phyloP scores from a whole-genome alignment of 2,113 vertebrate genomes.

The Periophthalmus modestus region DNA sequence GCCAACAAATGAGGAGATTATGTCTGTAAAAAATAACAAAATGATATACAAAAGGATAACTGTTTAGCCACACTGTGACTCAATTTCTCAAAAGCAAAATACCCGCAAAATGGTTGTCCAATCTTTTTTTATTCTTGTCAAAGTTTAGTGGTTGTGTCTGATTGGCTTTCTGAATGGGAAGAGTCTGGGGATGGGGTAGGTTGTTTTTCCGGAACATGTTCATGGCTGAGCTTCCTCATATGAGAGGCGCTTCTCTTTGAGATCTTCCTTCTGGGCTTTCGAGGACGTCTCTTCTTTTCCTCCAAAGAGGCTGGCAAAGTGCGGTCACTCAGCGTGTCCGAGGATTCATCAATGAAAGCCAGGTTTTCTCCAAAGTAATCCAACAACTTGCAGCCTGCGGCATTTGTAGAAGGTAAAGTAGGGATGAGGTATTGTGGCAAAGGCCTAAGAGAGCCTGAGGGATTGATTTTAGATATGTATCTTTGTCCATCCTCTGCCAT shows the following conservation, averaged over 20 bases:
- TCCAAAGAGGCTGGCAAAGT: conserved; percentile 29
- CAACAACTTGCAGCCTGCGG: conserved; percentile 71
- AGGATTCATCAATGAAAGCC: conserved; percentile 90
- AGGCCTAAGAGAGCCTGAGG: not conserved
- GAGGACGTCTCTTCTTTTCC: conserved; percentile 45
- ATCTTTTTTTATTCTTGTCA: conserved; percentile 21
- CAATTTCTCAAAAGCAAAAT: not conserved
- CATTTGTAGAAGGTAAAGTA: conserved; percentile 29
- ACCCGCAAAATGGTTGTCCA: not conserved
- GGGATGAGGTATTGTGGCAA: conserved; percentile 15
- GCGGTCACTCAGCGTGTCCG: conserved; percentile 83
- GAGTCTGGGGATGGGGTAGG: conserved; percentile 73
- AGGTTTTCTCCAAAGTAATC: conserved; percentile 87
- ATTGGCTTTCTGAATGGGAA: conserved; percentile 31
- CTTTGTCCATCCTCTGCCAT: not conserved
- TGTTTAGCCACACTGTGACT: not conserved
- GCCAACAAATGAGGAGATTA: not conserved
- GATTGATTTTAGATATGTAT: not conserved
- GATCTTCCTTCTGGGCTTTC: conserved; percentile 69
- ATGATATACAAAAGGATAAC: not conserved
- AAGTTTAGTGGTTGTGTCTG: conserved; percentile 28
- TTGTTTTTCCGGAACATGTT: conserved; percentile 73
- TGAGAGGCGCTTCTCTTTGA: conserved; percentile 56
- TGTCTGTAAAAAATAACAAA: conserved; percentile 1
- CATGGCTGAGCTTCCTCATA: conserved; percentile 48